A percentile compares a stretch with the other conserved stretches of the same genome.
These are phyloP conservation scores for Lingula anatina DNA, from an alignment of 2,888 invertebrate species.

Conservation along the genomic window DNA sequence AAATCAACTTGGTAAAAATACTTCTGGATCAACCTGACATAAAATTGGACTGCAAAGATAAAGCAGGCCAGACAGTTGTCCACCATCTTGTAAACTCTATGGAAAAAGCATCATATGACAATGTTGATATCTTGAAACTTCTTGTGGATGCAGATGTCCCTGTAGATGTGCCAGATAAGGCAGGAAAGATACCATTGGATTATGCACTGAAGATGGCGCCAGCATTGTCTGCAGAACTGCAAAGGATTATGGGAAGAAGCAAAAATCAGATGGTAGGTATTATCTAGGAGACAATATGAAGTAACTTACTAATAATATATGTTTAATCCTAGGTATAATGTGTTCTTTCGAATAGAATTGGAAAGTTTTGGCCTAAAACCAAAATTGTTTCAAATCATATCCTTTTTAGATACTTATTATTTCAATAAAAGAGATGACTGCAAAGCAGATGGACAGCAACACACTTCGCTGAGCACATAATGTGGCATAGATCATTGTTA, in stretches of 20 bases:
- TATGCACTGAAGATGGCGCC: constrained; percentile 33
- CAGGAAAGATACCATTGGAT: constrained; percentile 33
- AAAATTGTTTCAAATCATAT: not conserved
- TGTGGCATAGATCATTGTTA: too few species aligned
- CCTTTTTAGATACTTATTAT: too few species aligned
- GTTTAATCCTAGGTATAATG: not conserved
- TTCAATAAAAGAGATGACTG: too few species aligned
- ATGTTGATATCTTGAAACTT: constrained; percentile 44
- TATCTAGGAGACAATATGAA: not conserved
- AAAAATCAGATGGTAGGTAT: constrained; percentile 19
- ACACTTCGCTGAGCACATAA: too few species aligned
- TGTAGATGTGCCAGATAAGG: constrained; percentile 33
- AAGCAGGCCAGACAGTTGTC: constrained; percentile 46
- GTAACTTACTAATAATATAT: not conserved
- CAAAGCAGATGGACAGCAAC: too few species aligned
- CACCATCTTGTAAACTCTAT: constrained; percentile 50
- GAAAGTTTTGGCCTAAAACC: not conserved
- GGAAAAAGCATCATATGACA: constrained; percentile 48
- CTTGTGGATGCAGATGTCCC: constrained; percentile 42
- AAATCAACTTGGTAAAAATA: constrained; percentile 47
- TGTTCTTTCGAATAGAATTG: not conserved
- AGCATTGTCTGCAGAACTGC: constrained; percentile 26
- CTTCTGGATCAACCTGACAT: too few species aligned
- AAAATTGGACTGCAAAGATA: too few species aligned
- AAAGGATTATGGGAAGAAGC: constrained; percentile 24